These are phyloP conservation scores for Centropus bengalensis DNA, from an alignment of 2,113 vertebrate genomes.

Conservation along the genomic window DNA sequence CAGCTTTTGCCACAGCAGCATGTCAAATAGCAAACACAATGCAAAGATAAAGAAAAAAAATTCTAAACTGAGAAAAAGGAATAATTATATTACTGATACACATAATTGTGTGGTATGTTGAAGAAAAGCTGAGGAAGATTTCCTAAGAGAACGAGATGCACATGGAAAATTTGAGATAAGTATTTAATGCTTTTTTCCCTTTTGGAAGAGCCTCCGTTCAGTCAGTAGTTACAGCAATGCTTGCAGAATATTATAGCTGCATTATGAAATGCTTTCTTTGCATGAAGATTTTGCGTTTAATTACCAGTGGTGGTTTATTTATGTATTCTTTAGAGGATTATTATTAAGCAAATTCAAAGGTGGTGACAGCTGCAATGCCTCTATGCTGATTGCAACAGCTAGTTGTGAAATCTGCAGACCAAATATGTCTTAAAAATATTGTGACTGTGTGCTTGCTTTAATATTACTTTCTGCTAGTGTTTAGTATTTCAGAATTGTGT, in stretches of 20 bases:
- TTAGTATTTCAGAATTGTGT: background rate
- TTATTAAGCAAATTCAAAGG: conserved; percentile 43
- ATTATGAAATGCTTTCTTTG: background rate
- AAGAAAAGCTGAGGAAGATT: background rate
- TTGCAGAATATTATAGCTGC: background rate
- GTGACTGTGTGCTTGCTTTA: background rate
- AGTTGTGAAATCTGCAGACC: conserved; percentile 36
- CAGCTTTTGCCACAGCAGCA: conserved; percentile 33
- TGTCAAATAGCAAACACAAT: conserved; percentile 6
- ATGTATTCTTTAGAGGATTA: conserved; percentile 31
- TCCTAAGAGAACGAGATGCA: background rate
- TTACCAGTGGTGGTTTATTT: conserved; percentile 21
- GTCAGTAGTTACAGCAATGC: background rate
- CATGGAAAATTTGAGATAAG: background rate
- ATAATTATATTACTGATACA: background rate
- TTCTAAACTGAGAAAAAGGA: background rate
- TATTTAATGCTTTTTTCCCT: background rate
- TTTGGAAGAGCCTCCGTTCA: background rate
- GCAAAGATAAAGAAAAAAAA: conserved; percentile 28
- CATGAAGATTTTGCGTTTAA: conserved; percentile 14
- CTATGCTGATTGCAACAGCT: conserved; percentile 6
- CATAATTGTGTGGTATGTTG: background rate
- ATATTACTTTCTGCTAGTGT: background rate
- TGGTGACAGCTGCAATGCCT: background rate
- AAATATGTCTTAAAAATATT: conserved; percentile 1